Conservation (phyloP, 1,140 invertebrate species). For the Platyscapa corneri region DNA sequence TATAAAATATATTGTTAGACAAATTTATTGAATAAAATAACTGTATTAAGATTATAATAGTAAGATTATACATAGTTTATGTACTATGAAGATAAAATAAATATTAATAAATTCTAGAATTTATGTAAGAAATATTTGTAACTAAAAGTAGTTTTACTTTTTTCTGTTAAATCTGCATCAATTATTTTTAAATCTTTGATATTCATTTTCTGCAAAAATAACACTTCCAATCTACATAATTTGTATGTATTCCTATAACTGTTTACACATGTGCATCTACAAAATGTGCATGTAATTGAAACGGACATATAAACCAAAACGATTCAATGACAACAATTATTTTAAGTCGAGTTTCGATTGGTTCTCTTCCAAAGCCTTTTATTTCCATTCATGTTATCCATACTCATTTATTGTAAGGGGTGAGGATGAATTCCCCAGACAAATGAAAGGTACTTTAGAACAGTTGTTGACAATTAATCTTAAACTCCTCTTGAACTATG, state of each 20-base stretch:
- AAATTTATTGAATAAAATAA: too few species aligned
- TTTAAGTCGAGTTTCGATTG: conserved; percentile 39
- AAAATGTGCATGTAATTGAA: conserved; percentile 1
- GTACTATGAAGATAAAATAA: too few species aligned
- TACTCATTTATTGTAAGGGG: not conserved
- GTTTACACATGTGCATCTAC: not conserved
- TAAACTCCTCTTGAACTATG: too few species aligned
- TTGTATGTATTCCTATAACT: too few species aligned
- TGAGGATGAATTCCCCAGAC: not conserved
- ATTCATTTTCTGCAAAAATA: not conserved
- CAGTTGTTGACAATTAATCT: not conserved
- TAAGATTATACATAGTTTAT: too few species aligned
- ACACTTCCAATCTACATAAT: not conserved
- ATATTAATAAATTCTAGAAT: too few species aligned
- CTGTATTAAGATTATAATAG: too few species aligned
- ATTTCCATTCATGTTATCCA: not conserved
- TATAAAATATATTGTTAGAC: too few species aligned
- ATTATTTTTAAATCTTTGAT: too few species aligned
- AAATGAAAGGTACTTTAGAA: conserved; percentile 12
- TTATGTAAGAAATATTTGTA: too few species aligned
- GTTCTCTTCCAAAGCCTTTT: not conserved
- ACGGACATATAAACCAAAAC: not conserved
- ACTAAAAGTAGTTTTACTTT: too few species aligned
- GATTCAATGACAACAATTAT: conserved; percentile 37
- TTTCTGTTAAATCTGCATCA: too few species aligned